Conservation (phyloP, 2,888 invertebrate genomes). For the Cephonodes hylas region DNA sequence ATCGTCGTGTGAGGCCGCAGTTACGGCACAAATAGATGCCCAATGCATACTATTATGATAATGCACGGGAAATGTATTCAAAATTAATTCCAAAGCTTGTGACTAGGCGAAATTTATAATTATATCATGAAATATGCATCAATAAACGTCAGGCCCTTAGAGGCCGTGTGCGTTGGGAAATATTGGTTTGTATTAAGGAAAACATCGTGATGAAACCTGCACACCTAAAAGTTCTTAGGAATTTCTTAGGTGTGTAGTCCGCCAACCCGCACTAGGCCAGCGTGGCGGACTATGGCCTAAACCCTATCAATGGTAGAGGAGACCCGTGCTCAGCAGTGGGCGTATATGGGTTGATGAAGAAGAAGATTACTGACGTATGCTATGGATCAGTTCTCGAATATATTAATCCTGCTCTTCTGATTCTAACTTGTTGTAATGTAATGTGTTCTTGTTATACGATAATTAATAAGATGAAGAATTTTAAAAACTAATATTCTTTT, state of each 20-base stretch:
- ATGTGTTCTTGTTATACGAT: too few relatives aligned
- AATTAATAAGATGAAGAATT: too few relatives aligned
- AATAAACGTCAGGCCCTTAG: slow-evolving; percentile 1
- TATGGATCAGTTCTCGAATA: background rate
- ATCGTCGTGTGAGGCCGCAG: slow-evolving; percentile 2
- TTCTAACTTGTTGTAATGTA: too few relatives aligned
- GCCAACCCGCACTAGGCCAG: too few relatives aligned
- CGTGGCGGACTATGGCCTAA: too few relatives aligned
- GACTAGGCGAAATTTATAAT: slow-evolving; percentile 15
- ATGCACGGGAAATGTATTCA: slow-evolving; percentile 13
- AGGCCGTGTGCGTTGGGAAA: background rate
- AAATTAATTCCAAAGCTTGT: slow-evolving; percentile 13
- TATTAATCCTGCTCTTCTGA: background rate
- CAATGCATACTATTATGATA: slow-evolving; percentile 15
- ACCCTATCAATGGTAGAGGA: too few relatives aligned
- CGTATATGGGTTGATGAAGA: too few relatives aligned
- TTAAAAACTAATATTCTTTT: too few relatives aligned
- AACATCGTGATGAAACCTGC: too few relatives aligned
- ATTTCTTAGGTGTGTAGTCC: too few relatives aligned
- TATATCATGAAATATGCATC: slow-evolving; percentile 1
- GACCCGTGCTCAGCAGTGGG: too few relatives aligned
- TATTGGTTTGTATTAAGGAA: background rate
- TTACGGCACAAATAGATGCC: slow-evolving; percentile 4
- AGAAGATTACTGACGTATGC: background rate
- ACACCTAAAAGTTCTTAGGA: too few relatives aligned